These are phyloP conservation scores for Hipparchia sbordonii DNA, from an alignment of 2,888 invertebrate species.

Conservation along the genomic window DNA sequence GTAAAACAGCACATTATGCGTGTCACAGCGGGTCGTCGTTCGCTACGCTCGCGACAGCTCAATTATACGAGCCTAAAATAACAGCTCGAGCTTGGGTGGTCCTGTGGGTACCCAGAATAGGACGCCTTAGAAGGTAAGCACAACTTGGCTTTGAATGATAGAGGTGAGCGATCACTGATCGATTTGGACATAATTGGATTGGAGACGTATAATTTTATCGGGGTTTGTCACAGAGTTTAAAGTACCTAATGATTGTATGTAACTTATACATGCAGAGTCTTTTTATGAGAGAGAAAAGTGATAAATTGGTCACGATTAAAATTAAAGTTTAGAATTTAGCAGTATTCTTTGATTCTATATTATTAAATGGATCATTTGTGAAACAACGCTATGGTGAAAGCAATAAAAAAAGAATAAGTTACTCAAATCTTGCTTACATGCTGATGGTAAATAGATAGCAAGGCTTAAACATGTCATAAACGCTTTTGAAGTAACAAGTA, in stretches of 20 bases:
- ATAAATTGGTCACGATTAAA: not conserved
- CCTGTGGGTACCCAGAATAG: conserved; percentile 65
- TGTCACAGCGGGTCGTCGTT: conserved; percentile 62
- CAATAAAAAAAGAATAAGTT: no score
- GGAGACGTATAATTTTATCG: conserved; percentile 4
- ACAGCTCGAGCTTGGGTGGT: conserved; percentile 54
- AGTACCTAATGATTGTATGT: not conserved
- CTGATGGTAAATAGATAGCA: no score
- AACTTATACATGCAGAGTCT: not conserved
- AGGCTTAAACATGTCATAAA: no score
- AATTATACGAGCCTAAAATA: conserved; percentile 80
- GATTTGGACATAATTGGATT: conserved; percentile 19
- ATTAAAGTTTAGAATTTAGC: not conserved
- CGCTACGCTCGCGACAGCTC: conserved; percentile 69
- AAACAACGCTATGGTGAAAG: no score
- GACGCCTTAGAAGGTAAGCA: conserved; percentile 56
- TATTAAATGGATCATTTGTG: no score
- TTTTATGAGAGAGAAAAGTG: not conserved
- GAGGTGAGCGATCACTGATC: conserved; percentile 18
- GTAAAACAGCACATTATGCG: conserved; percentile 70
- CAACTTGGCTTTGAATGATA: conserved; percentile 43
- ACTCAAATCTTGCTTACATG: no score
- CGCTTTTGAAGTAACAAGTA: no score
- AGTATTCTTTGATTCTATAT: no score
- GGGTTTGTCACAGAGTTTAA: not conserved